Conservation (phyloP, 2,113 vertebrate genomes). For the Odocoileus virginianus region DNA sequence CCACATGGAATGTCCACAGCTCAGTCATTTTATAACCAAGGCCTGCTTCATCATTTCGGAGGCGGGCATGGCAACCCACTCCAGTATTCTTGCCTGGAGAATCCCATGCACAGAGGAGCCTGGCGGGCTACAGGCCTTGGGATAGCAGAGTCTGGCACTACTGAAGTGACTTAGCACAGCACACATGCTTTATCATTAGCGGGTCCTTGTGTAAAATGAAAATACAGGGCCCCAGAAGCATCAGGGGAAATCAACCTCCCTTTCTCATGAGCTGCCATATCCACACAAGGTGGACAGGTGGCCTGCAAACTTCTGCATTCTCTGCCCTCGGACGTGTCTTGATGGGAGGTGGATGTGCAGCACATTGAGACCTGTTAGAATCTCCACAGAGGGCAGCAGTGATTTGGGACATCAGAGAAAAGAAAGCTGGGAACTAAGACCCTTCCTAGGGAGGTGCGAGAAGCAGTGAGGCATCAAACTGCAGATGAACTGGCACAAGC, state of each 20-base stretch:
- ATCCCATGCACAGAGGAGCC: not conserved
- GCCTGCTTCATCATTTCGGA: not conserved
- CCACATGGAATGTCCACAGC: too few relatives aligned
- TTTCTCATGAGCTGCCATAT: not conserved
- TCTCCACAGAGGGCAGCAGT: fast-evolving
- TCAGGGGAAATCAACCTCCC: not conserved
- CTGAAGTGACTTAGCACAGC: not conserved
- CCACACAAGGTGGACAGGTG: too few relatives aligned
- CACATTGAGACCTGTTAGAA: fast-evolving
- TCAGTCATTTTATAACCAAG: not conserved
- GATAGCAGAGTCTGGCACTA: not conserved
- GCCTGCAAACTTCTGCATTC: not conserved
- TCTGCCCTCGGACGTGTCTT: fast-evolving
- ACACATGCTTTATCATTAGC: not conserved
- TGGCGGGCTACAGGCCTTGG: not conserved
- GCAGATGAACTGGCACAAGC: not conserved
- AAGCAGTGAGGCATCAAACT: not conserved
- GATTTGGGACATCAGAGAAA: not conserved
- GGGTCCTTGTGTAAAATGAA: not conserved
- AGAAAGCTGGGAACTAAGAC: not conserved
- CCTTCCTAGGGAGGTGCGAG: fast-evolving
- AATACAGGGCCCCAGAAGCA: fast-evolving
- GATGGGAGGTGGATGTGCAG: not conserved
- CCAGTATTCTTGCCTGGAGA: not conserved
- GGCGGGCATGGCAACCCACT: not conserved